Evolutionary conservation across 2,888 invertebrate species (phyloP), one percentile per base, ranked within the genome.

Genomic region (Prenolepis imparis): DNA sequence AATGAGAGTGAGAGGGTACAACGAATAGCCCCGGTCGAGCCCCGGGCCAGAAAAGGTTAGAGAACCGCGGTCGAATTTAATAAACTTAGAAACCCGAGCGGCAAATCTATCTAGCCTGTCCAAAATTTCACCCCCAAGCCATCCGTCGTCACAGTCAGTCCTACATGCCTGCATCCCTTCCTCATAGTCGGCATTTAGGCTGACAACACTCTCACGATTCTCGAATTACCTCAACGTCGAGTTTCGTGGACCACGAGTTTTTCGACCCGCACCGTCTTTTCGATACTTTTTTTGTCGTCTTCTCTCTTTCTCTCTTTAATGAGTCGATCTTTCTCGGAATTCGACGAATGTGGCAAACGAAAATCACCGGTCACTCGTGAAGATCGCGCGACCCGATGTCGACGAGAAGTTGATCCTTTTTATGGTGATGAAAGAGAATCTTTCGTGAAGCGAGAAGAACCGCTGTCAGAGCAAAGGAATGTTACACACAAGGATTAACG

Each of bases 61-160:
- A 77, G 87, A 89, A 89, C 87, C 92, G 90, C 91, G 90, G 91
- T 91, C 84, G 89, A 91, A 92, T 92, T 93, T 93, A 92, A 93
- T 93, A 93, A 93, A 93, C 92, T 92, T 91, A 88, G 91, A 88
- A 90, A 91, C 89, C 91, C 89, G 86, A 91, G 87, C 86, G 87
- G 86, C 89, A 81, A 84, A 86, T 88, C 85, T 84, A 75, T 84
- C 85, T 77, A 84, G 85, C 84, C 85, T 82, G 84, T 77, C 84
- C 88, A 85, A 90, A 92, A 92, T 91, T 90, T 88, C 88, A 83
- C 88, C 89, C 90, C 90, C 90, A 11, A 6, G 81, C 86, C n/a
- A 52, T 52, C 86, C 86, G 82, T 84, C 81, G 78, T 87, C 87
- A 86, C 87, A 75, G 78, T 78, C 87, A 77, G 73, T 73, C 83